Conservation (phyloP, 2,888 invertebrate species). For the Nephrotoma guestfalica region DNA sequence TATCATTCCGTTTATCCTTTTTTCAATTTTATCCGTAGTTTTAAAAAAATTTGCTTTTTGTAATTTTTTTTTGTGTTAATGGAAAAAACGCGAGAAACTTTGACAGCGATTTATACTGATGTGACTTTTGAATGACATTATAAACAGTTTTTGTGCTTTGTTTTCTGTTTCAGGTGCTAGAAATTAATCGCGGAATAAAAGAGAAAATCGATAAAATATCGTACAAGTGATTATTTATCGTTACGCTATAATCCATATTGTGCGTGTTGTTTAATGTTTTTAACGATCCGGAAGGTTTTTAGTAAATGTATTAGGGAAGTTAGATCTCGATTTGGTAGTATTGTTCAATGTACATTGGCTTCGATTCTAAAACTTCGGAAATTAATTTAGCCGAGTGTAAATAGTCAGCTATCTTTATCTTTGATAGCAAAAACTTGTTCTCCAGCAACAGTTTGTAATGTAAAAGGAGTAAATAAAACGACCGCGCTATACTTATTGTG, state of each 20-base stretch:
- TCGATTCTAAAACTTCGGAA: no score
- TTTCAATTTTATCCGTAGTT: neutral
- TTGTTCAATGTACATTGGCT: no score
- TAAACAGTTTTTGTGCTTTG: neutral
- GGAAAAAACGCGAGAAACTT: neutral
- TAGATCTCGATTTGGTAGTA: no score
- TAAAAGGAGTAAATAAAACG: no score
- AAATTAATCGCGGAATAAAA: neutral
- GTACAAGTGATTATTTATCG: neutral
- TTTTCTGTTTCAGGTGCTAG: neutral
- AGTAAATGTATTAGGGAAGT: no score
- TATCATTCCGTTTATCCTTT: neutral
- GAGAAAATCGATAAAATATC: neutral
- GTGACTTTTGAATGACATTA: neutral
- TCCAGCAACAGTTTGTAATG: no score
- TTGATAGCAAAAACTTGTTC: no score
- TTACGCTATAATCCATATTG: neutral
- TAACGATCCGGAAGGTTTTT: no score
- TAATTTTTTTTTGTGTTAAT: neutral
- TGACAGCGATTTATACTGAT: neutral
- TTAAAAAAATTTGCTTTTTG: neutral
- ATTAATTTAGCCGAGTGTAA: no score
- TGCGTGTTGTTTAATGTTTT: no score
- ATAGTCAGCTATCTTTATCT: no score
- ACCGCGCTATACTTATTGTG: no score